These are phyloP conservation scores for Neelides sp. DNA, from an alignment of 1,140 invertebrate genomes.

Conservation along the genomic window DNA sequence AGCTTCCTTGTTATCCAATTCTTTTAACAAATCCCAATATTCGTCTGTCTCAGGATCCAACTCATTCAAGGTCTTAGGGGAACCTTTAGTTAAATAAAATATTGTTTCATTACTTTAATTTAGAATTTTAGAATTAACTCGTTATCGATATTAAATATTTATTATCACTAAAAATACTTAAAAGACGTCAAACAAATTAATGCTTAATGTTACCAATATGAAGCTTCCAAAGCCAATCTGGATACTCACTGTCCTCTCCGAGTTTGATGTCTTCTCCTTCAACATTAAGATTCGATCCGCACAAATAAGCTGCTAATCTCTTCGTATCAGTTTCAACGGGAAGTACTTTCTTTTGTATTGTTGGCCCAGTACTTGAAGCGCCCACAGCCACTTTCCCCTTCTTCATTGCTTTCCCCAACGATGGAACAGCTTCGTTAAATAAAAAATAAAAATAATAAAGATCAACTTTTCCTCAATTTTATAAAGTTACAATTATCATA, in stretches of 20 bases:
- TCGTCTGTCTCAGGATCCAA: slow-evolving; percentile 62
- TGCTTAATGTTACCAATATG: slow-evolving; percentile 39
- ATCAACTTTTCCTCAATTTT: too few species aligned
- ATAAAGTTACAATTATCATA: too few species aligned
- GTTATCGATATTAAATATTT: neutral
- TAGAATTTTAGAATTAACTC: neutral
- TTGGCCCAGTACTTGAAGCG: too few species aligned
- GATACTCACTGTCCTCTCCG: slow-evolving; percentile 75
- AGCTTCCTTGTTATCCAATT: slow-evolving; percentile 46
- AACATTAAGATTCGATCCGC: slow-evolving; percentile 68
- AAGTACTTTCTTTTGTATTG: slow-evolving; percentile 55
- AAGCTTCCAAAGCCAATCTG: slow-evolving; percentile 80
- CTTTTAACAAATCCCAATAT: slow-evolving; percentile 63
- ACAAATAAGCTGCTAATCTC: slow-evolving; percentile 65
- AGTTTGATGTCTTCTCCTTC: slow-evolving; percentile 68
- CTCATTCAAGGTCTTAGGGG: slow-evolving; percentile 50
- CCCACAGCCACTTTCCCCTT: slow-evolving; percentile 41
- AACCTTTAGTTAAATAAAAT: too few species aligned
- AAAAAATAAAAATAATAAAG: neutral
- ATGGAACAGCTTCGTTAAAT: slow-evolving; percentile 6
- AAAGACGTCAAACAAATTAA: too few species aligned
- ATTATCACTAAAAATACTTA: too few species aligned
- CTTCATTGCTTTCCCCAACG: slow-evolving; percentile 40
- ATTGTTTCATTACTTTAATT: neutral
- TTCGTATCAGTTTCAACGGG: slow-evolving; percentile 75